A percentile compares a stretch with the other conserved stretches of the same genome.
These are phyloP conservation scores for Digitonthophagus gazella DNA, from an alignment of 2,888 invertebrate genomes.

Conservation along the genomic window DNA sequence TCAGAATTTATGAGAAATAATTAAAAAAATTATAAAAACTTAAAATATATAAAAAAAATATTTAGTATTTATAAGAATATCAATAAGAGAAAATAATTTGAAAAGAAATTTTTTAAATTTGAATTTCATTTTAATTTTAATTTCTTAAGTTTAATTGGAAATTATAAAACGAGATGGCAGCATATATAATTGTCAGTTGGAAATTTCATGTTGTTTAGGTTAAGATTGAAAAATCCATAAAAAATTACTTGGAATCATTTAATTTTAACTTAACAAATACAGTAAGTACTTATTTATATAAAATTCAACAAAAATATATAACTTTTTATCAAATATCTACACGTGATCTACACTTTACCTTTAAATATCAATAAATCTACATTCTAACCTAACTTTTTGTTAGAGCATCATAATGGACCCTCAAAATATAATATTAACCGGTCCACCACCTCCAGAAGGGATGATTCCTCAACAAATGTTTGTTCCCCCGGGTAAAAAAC, in stretches of 20 bases:
- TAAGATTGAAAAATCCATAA: background rate
- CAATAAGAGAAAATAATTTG: too few species aligned
- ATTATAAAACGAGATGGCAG: too few species aligned
- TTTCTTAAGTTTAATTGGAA: too few species aligned
- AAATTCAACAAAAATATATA: background rate
- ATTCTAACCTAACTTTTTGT: background rate
- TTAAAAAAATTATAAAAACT: too few species aligned
- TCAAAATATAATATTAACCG: constrained; percentile 23
- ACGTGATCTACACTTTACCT: background rate
- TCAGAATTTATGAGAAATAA: too few species aligned
- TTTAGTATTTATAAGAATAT: too few species aligned
- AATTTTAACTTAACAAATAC: background rate
- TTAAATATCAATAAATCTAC: background rate
- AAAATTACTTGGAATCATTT: background rate
- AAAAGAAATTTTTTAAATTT: too few species aligned
- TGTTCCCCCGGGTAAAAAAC: constrained; percentile 42
- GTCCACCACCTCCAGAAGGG: constrained; percentile 23
- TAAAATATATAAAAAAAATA: too few species aligned
- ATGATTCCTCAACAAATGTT: constrained; percentile 32
- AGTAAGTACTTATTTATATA: background rate
- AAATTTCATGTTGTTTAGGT: background rate
- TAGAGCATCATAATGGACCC: constrained; percentile 18
- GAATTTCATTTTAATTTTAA: too few species aligned
- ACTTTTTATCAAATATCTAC: background rate
- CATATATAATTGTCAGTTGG: too few species aligned